Evolutionary conservation across 2,888 invertebrate species (phyloP).

Genomic region (Venusia cambrica): DNA sequence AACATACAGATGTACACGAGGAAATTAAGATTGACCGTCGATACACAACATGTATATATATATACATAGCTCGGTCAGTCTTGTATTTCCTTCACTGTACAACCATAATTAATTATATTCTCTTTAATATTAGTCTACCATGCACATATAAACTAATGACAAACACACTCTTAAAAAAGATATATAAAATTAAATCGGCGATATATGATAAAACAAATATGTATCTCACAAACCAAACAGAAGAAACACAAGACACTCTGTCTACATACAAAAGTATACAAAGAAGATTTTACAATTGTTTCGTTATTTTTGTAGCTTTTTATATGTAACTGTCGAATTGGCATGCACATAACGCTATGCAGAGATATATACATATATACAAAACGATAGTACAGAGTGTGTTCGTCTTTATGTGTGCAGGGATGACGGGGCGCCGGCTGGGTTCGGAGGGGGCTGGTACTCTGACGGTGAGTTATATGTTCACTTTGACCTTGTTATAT

Average conservation of each 20-base stretch:
- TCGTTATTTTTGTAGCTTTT: conserved; percentile 67
- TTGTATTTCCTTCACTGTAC: conserved; percentile 49
- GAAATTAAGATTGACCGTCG: conserved; percentile 31
- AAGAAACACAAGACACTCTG: conserved; percentile 36
- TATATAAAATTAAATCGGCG: conserved; percentile 30
- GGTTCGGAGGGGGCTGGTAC: conserved; percentile 22
- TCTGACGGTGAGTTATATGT: conserved; percentile 27
- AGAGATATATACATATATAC: conserved; percentile 33
- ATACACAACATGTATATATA: too few species aligned
- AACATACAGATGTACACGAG: conserved; percentile 51
- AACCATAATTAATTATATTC: conserved; percentile 47
- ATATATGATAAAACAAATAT: conserved; percentile 33
- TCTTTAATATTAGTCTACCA: conserved; percentile 66
- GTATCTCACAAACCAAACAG: conserved; percentile 41
- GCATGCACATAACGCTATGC: conserved; percentile 73
- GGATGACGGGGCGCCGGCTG: conserved; percentile 52
- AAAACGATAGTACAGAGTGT: conserved; percentile 67
- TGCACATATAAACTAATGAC: conserved; percentile 80
- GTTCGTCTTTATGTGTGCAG: conserved; percentile 81
- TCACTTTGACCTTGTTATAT: conserved; percentile 8
- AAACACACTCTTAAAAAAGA: conserved; percentile 72
- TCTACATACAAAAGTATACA: conserved; percentile 40
- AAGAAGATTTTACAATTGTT: conserved; percentile 47
- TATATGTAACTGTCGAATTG: conserved; percentile 59
- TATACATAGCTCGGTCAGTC: conserved; percentile 34